Conservation (phyloP, 2,113 vertebrate species). For the Sarotherodon lohbergeri region DNA sequence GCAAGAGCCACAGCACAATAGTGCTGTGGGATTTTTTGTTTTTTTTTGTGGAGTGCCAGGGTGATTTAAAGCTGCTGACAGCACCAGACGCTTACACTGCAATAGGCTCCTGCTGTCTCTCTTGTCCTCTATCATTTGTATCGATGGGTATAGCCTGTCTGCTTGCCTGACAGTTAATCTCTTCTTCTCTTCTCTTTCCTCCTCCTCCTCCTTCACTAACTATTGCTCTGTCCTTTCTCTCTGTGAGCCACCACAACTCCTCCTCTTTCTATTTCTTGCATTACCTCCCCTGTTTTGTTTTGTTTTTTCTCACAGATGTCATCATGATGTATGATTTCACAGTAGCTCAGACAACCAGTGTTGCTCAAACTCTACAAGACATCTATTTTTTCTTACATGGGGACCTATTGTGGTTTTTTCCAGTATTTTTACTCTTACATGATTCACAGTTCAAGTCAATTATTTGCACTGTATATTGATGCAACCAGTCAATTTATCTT, state of each 20-base stretch:
- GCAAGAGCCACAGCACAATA: slow-evolving; percentile 72
- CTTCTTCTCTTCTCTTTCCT: background rate
- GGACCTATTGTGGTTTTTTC: background rate
- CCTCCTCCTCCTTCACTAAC: background rate
- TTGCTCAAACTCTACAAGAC: background rate
- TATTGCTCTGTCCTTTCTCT: background rate
- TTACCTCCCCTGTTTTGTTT: slow-evolving; percentile 20
- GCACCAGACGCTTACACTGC: slow-evolving; percentile 81
- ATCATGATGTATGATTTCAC: background rate
- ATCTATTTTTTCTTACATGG: background rate
- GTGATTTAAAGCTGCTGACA: slow-evolving; percentile 90
- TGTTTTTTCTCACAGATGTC: background rate
- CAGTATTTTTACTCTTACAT: background rate
- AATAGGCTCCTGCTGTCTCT: slow-evolving; percentile 68
- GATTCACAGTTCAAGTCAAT: background rate
- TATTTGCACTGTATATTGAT: background rate
- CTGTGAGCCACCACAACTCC: background rate
- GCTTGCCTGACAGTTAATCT: slow-evolving; percentile 40
- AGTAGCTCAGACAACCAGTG: background rate
- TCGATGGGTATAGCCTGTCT: slow-evolving; percentile 79
- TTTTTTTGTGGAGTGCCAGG: slow-evolving; percentile 74
- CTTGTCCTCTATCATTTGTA: slow-evolving; percentile 81
- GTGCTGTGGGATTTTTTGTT: slow-evolving; percentile 71
- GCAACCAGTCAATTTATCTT: background rate
- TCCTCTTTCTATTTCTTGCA: background rate